These are phyloP conservation scores for Pycnomerus fuliginosus DNA, from an alignment of 2,888 invertebrate genomes.

Conservation along the genomic window DNA sequence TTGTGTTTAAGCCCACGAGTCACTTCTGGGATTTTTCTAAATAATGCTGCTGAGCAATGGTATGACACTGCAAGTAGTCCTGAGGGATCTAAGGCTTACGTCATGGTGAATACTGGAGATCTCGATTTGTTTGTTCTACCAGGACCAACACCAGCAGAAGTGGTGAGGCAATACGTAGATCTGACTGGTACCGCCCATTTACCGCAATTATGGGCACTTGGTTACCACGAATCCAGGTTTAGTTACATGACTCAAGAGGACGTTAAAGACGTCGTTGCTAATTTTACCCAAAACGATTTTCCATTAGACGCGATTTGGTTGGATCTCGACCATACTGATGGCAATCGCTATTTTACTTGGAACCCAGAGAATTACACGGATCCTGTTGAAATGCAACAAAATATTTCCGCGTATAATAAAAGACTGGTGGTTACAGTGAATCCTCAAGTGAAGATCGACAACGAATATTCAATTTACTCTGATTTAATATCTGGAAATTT, in stretches of 20 bases:
- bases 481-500: too few relatives aligned
- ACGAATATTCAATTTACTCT: too few relatives aligned
- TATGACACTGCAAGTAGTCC: constrained; percentile 72
- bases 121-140: constrained; percentile 88
- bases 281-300: constrained; percentile 85
- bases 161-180: constrained; percentile 79
- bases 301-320: constrained; percentile 95
- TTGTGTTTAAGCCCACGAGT: constrained; percentile 42
- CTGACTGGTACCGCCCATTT: constrained; percentile 15
- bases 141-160: constrained; percentile 80
- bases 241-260: constrained; percentile 85
- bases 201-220: constrained; percentile 20
- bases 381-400: constrained; percentile 76
- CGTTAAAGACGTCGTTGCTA: constrained; percentile 74
- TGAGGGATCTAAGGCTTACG: constrained; percentile 67
- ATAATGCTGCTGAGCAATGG: constrained; percentile 97
- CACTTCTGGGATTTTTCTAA: constrained; percentile 49
- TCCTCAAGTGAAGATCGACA: too few relatives aligned
- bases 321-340: constrained; percentile 96
- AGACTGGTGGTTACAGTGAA: too few relatives aligned
- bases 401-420: too few relatives aligned
- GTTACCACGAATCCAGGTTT: constrained; percentile 23
- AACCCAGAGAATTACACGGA: constrained; percentile 83
- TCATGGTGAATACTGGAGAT: constrained; percentile 92
- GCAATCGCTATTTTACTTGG: constrained; percentile 94